Base-by-base conservation (phyloP, 2,797 vertebrate genomes). In the Botia almorhae region DNA sequence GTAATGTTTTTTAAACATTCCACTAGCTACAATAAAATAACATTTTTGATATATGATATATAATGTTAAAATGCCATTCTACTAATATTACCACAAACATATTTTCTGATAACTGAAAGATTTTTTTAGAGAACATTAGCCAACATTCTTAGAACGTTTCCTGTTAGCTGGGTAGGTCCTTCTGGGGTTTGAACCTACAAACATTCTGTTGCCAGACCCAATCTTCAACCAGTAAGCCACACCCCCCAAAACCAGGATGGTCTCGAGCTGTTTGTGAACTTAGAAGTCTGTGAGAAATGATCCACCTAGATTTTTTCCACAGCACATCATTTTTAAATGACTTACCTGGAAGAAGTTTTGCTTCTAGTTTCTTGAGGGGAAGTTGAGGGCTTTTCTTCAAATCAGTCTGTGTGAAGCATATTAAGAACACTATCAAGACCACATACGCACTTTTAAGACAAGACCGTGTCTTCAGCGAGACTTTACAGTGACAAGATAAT, bases 341-440 rank as follows among this genome's bases (percentile, higher is more conserved):
- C 90, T 92, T 91, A 98, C 98, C 98, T 94, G 95, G 94, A 89
- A 99, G 88, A 87, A 99, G 94, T 65, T 93, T 93, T 0, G 97
- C 94, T 84, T 98, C 97, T 91, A 99, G 90, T 85, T 96, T 99
- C 89, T 95, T 98, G 84, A 97, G 94, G 72, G 95, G 95, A 76
- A 93, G 94, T 60, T 96, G 95, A 82, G 96, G 93, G 0, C 83
- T 89, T 87, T 91, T 92, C 87, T 92, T 94, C 64, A 94, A 91
- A 36, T 98, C 96, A 56, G 92, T 91, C 97, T 99, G 82, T 21
- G 17, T 51, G 17, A 70, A 56, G 43, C n/a, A 50, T 2, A 75
- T 77, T 14, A 53, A 77, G 19, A 75, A 21, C 23, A 73, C 10
- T 7, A 7, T 55, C 50, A 69, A 43, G 13, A 7, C 29, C 19